Evolutionary conservation across 1,140 invertebrate species (phyloP), one percentile per base, ranked within the genome.

Genomic region (Caenorhabditis latens): DNA sequence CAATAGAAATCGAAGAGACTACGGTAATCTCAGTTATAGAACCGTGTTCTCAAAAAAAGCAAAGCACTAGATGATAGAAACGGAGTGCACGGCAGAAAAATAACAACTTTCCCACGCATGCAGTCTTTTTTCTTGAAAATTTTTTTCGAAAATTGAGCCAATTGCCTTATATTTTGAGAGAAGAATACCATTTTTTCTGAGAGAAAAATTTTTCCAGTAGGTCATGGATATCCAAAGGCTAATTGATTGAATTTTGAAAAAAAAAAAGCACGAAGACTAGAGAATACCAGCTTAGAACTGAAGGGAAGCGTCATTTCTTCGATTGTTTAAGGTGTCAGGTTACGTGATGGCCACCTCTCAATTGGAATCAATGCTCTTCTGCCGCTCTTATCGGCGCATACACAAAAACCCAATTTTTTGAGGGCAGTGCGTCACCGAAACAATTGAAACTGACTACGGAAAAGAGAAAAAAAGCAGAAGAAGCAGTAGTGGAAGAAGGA

Each of bases 301-400:
- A 8, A 58, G 57, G 21, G 57, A 58, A n/a, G 57, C 61, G 61
- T 40, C 57, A 21, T 65, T 65, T 32, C 40, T 65, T 24, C 43
- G 57, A 58, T 58, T 46, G 40, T 75, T 75, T 48, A 6, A 9
- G 67, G 42, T 75, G 67, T 75, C 67, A 75, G 19, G 67, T 75
- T 75, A 75, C 57, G n/a, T 16, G 57, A 58, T 4, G 50, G 50
- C 50, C 50, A 53, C 63, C 63, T 65, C 67, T 75, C 67, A n/a
- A 48, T 42, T 48, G 40, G 67, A 75, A 48, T 75, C 67, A 75
- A 75, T 75, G 67, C 67, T 19, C n/a, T n/a, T 46, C 3, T 8
- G 57, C 16, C 21, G 16, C 57, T 58, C 57, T 58, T 58, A 58
- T 58, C 57, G 57, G 43, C n/a, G 16, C 16, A 42, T 13, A 19